Evolutionary conservation across 2,888 invertebrate species (phyloP), one percentile per base, ranked within the genome.

Genomic region (Timema cristinae): DNA sequence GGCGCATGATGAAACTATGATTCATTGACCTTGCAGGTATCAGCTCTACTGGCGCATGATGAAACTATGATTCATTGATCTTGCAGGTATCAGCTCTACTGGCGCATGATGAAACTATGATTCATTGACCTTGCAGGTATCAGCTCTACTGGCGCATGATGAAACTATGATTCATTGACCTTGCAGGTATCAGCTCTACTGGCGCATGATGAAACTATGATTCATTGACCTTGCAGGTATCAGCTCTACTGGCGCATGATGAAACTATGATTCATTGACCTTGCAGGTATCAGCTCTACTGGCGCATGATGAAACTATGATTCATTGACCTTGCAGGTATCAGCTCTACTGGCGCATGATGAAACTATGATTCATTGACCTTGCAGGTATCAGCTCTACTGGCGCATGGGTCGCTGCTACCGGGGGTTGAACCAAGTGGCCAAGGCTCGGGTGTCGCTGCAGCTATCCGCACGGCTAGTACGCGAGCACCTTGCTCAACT

Each of bases 41-140:
- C 88, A 89, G 73, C 89, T 91, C 75, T 92, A 90, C 78, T 87
- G 88, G 82, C 84, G 88, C 76, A 88, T 91, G 87, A n/a, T n/a
- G n/a, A n/a, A 2, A 32, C 32, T 1, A 32, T 32, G 32, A 32
- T 32, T 32, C 32, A 32, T 32, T 32, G 32, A 32, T 4, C 32
- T 63, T 47, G 47, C 81, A 87, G 90, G 73, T 84, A 87, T 0
- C 88, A 89, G 73, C 89, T 91, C 75, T 92, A 90, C 78, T 87
- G 88, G 82, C 84, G 88, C 76, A 88, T 91, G 87, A n/a, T n/a
- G n/a, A n/a, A 2, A 32, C 32, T 1, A 32, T 32, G 32, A 32
- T 32, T 32, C 32, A 32, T 32, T 32, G 32, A 32, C 32, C 32
- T 63, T 47, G 47, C 81, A 87, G 90, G 73, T 84, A 87, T 0